These are phyloP conservation scores for Heliconius eleuchia DNA, from an alignment of 1,140 invertebrate genomes.

Conservation along the genomic window DNA sequence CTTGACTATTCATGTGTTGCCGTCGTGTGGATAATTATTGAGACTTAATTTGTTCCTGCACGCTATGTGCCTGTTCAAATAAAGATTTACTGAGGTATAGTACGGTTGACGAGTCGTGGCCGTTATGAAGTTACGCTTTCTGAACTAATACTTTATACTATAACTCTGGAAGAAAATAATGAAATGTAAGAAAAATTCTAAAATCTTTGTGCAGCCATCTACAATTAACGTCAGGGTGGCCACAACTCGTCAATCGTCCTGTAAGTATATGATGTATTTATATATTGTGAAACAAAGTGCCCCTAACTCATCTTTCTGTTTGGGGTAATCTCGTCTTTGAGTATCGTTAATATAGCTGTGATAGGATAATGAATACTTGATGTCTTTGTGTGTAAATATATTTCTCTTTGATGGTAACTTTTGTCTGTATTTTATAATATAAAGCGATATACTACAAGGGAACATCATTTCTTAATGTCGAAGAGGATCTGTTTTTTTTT, in stretches of 20 bases:
- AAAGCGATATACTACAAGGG: background rate
- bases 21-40: slow-evolving; percentile 34
- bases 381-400: background rate
- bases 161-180: no score
- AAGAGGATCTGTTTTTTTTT: no score
- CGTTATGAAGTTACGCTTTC: no score
- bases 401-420: background rate
- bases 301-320: background rate
- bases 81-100: background rate
- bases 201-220: no score
- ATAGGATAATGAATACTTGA: slow-evolving; percentile 5
- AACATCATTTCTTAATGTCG: no score
- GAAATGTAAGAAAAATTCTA: no score
- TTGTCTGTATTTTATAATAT: no score
- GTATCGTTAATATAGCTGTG: background rate
- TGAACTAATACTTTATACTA: no score
- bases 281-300: background rate
- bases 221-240: no score
- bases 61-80: slow-evolving; percentile 26
- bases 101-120: background rate
- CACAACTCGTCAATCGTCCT: no score
- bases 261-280: background rate
- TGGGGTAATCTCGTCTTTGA: slow-evolving; percentile 8
- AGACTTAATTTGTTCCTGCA: slow-evolving; percentile 34
- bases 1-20: slow-evolving; percentile 26